Base-by-base conservation (phyloP, 2,113 vertebrate genomes). In the Coptodon bakossiorum region DNA sequence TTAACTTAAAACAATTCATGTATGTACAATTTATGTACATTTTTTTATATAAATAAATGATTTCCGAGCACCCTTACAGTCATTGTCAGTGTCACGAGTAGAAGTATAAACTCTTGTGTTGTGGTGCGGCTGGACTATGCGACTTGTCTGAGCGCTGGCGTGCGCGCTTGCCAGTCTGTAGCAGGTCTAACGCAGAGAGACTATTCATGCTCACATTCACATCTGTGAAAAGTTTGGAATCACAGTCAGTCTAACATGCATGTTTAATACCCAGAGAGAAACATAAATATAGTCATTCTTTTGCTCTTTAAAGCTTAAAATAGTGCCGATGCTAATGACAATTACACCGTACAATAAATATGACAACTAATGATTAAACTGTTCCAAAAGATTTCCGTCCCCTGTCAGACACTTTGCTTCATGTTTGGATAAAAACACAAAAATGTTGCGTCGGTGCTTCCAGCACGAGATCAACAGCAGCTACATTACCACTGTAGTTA, bases 61-160 rank as follows among this genome's bases (percentile, higher is more conserved):
- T 0, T 22, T 73, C 3, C 0, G 1, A 9, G 66, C 38, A 73
- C 38, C 0, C 2, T 27, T 10, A 45, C 38, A 27, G 7, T 45
- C n/a, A 14, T 27, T 43, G 57, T 61, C 29, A 61, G 14, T 45
- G 22, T 27, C 66, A 27, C 4, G 2, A 76, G 24, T 19, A 29
- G 22, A 76, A 76, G 0, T 10, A 11, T 76, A 76, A 76, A 76
- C 22, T 22, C 22, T 22, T 22, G 22, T 22, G 31, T 38, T 66
- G 61, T n/a, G 61, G 61, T 66, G 34, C 1, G 3, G 34, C 34
- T 12, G 61, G 61, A 5, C 6, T 7, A 2, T 66, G 31, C 0
- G 0, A 0, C 17, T 7, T 5, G 31, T 12, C 61, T 66, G 61
- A 12, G 61, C 3, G 6, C 31, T 7, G 31, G 34, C 0, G 59